A percentile compares a stretch with the other conserved stretches of the same genome.
These are phyloP conservation scores for Montifringilla adamsi DNA, from an alignment of 2,113 vertebrate species.

Conservation along the genomic window DNA sequence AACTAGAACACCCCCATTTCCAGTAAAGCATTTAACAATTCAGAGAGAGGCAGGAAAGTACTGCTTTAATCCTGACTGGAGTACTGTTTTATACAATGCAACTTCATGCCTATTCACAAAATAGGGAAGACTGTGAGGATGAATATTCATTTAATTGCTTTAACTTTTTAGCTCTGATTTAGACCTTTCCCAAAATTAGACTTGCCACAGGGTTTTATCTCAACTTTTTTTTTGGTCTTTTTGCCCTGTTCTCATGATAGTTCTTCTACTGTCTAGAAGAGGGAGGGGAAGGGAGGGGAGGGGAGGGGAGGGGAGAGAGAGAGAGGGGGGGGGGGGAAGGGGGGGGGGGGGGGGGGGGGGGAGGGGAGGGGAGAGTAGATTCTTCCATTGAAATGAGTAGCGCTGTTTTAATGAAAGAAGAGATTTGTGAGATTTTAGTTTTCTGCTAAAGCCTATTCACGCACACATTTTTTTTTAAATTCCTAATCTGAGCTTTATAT, in stretches of 20 bases:
- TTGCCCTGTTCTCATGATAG: background rate
- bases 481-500: conserved; percentile 36
- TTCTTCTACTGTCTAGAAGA: background rate
- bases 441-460: background rate
- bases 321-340: no score
- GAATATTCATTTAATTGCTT: background rate
- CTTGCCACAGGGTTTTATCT: background rate
- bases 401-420: background rate
- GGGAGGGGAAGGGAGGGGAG: background rate
- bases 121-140: background rate
- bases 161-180: background rate
- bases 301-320: background rate
- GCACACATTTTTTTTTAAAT: background rate
- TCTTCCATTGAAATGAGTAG: background rate
- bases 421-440: background rate
- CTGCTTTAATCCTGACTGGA: background rate
- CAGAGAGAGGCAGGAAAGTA: background rate
- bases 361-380: background rate
- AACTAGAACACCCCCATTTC: background rate
- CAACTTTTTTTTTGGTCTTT: background rate
- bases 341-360: no score
- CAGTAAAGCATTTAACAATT: background rate
- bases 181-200: background rate
- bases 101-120: background rate
- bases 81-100: background rate